Conservation (phyloP, 2,113 vertebrate species). For the Rostratula benghalensis region DNA sequence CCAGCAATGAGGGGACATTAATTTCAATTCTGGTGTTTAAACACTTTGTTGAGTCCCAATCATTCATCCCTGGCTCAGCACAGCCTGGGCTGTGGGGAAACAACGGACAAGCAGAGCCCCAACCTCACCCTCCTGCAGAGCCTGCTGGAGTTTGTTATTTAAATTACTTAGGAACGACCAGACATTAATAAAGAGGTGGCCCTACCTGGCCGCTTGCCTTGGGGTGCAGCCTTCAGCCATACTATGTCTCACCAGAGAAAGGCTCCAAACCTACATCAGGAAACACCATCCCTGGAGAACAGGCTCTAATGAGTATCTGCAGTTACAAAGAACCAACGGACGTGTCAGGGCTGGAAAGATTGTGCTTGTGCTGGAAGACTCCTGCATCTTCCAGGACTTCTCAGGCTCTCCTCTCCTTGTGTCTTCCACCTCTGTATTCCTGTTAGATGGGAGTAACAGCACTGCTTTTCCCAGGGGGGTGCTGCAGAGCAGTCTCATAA, state of each 20-base stretch:
- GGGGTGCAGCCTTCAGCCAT: background rate
- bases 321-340: background rate
- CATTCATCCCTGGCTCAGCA: slow-evolving; percentile 80
- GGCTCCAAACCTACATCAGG: fast-evolving
- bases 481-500: background rate
- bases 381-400: background rate
- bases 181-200: background rate
- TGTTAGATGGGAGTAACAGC: background rate
- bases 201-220: background rate
- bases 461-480: background rate
- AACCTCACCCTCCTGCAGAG: background rate
- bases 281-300: background rate
- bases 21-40: slow-evolving; percentile 90
- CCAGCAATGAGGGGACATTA: slow-evolving; percentile 84
- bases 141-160: background rate
- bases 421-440: background rate
- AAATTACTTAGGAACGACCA: background rate
- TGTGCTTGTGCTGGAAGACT: background rate
- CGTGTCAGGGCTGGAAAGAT: background rate
- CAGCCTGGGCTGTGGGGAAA: background rate
- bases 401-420: background rate
- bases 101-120: background rate
- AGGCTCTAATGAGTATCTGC: background rate
- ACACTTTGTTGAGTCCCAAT: slow-evolving; percentile 88
- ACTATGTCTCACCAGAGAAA: background rate